A percentile compares a stretch with the other conserved stretches of the same genome.
Evolutionary conservation across 2,888 invertebrate genomes (phyloP).

Genomic region (Eupeodes luniger): DNA sequence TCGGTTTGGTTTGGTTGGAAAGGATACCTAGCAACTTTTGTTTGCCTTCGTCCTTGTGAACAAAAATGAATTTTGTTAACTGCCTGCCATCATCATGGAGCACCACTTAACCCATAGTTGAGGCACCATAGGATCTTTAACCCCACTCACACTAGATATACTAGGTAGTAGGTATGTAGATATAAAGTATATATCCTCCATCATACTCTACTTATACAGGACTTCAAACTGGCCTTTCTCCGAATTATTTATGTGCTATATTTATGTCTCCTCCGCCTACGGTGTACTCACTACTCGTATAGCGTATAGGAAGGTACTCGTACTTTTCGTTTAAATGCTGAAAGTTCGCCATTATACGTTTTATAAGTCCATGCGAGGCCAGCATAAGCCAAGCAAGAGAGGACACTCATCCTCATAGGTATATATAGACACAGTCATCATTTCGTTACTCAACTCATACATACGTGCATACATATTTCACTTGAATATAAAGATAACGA

Average conservation of each 20-base stretch:
- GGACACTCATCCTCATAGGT: conserved; percentile 23
- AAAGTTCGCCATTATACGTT: conserved; percentile 19
- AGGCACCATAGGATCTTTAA: conserved; percentile 32
- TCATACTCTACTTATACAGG: conserved; percentile 9
- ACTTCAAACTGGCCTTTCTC: conserved; percentile 40
- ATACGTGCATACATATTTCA: neutral
- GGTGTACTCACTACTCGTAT: neutral
- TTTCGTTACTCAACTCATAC: neutral
- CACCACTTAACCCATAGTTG: conserved; percentile 56
- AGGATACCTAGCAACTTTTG: conserved; percentile 38
- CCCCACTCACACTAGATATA: conserved; percentile 23
- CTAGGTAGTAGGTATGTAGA: neutral
- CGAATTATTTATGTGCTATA: neutral
- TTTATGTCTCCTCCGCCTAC: too few species aligned
- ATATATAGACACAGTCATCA: neutral
- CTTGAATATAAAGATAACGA: conserved; percentile 29
- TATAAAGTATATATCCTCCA: neutral
- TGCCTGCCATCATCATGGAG: conserved; percentile 64
- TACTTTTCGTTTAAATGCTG: conserved; percentile 13
- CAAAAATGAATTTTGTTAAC: conserved; percentile 70
- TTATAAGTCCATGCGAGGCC: neutral
- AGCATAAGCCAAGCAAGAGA: neutral
- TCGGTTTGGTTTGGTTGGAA: conserved; percentile 2
- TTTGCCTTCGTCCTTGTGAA: conserved; percentile 55
- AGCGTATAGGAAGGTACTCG: neutral